phyloP scores from a whole-genome alignment of 2,797 vertebrate genomes.

The Phoeniculus purpureus region DNA sequence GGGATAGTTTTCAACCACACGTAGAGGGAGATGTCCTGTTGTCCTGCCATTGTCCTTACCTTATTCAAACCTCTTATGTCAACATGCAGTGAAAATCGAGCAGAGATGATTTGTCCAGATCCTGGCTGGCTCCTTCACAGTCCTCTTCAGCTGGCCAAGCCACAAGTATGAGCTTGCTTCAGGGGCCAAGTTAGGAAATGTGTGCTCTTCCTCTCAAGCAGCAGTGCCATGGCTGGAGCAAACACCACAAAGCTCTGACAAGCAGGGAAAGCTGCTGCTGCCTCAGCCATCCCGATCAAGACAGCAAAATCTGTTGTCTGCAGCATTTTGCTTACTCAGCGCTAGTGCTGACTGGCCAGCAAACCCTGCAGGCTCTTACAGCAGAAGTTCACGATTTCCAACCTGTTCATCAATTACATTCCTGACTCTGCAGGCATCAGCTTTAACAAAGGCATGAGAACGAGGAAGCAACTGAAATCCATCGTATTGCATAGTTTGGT shows the following conservation, averaged over 20 bases:
- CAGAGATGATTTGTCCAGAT: neutral
- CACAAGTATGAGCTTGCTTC: neutral
- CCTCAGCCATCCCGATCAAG: neutral
- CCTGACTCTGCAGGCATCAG: neutral
- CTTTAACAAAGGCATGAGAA: neutral
- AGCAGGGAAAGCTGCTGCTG: neutral
- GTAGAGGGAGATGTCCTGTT: neutral
- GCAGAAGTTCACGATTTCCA: neutral
- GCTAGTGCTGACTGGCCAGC: neutral
- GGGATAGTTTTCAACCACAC: neutral
- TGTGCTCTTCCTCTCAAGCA: neutral
- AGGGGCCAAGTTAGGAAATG: neutral
- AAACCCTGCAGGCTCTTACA: neutral
- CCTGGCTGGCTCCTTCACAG: rapidly evolving
- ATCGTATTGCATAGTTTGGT: rapidly evolving
- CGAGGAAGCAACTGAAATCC: neutral
- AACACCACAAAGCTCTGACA: rapidly evolving
- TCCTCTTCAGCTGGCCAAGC: neutral
- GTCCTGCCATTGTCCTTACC: neutral
- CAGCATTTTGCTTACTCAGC: neutral
- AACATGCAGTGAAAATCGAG: neutral
- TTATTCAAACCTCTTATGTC: neutral
- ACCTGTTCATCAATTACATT: neutral
- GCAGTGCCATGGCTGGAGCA: neutral
- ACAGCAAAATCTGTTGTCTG: neutral